A percentile compares a stretch with the other conserved stretches of the same genome.
Evolutionary conservation across 2,888 invertebrate genomes (phyloP).

Genomic region (Epinotia nisella): DNA sequence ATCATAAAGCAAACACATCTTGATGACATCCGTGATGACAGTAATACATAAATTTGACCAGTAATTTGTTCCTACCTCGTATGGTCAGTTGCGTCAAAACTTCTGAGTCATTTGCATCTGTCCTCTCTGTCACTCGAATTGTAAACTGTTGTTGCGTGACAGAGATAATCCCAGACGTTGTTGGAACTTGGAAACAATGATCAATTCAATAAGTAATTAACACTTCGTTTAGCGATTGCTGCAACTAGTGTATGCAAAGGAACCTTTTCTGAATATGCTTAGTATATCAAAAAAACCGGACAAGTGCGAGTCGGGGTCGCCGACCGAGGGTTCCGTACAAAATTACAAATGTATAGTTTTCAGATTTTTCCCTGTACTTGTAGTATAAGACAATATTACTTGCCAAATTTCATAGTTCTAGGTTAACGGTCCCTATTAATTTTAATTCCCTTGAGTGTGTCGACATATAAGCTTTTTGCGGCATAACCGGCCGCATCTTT

Average conservation of each 20-base stretch:
- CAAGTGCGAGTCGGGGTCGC: too few relatives aligned
- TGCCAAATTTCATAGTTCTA: too few relatives aligned
- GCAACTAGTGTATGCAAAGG: conserved; percentile 5
- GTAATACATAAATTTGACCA: conserved; percentile 7
- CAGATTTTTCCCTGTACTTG: too few relatives aligned
- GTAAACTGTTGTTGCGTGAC: not conserved
- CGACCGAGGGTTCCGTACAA: too few relatives aligned
- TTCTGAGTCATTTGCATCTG: not conserved
- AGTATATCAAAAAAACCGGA: too few relatives aligned
- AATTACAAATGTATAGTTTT: too few relatives aligned
- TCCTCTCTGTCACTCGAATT: conserved; percentile 15
- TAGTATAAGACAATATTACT: too few relatives aligned
- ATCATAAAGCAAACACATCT: not conserved
- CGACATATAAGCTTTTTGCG: too few relatives aligned
- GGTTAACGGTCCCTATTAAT: too few relatives aligned
- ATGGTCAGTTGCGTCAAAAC: conserved; percentile 27
- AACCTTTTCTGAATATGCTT: not conserved
- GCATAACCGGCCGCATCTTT: too few relatives aligned
- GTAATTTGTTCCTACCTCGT: not conserved
- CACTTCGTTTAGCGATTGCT: conserved; percentile 32
- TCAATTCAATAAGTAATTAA: conserved; percentile 41
- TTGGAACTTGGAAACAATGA: conserved; percentile 32
- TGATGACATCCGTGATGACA: not conserved
- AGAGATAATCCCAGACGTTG: conserved; percentile 4
- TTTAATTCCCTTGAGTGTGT: too few relatives aligned